Conservation (phyloP, 2,113 vertebrate genomes). For the Rhipidura dahli region DNA sequence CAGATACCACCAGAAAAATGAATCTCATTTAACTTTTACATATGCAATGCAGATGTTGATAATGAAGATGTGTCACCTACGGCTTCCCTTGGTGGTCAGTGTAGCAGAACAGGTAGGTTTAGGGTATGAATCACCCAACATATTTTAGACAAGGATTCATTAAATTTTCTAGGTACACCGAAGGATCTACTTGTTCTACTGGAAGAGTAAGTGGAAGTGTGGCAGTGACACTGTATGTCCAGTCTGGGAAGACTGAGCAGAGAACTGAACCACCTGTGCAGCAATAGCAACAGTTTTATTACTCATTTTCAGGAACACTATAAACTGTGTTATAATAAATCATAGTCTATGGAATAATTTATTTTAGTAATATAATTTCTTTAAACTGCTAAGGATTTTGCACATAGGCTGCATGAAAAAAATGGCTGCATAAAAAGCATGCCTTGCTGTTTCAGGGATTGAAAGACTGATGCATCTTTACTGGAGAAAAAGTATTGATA, state of each 20-base stretch:
- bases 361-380: background rate
- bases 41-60: background rate
- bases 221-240: background rate
- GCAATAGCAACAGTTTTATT: background rate
- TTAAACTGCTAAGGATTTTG: background rate
- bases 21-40: background rate
- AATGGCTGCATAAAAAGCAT: background rate
- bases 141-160: conserved; percentile 36
- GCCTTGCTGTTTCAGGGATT: background rate
- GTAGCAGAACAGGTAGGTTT: conserved; percentile 14
- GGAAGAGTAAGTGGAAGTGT: background rate
- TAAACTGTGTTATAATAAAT: background rate
- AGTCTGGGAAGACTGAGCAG: background rate
- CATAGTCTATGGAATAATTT: background rate
- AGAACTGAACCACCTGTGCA: background rate
- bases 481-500: background rate
- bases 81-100: conserved; percentile 18
- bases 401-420: background rate
- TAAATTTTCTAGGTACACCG: background rate
- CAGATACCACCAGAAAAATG: background rate
- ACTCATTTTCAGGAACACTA: background rate
- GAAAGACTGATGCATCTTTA: background rate
- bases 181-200: background rate
- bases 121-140: background rate
- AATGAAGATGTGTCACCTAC: background rate